These are phyloP conservation scores for Montipora foliosa DNA, from an alignment of 64 coral and sea anemone genomes.

Conservation along the genomic window DNA sequence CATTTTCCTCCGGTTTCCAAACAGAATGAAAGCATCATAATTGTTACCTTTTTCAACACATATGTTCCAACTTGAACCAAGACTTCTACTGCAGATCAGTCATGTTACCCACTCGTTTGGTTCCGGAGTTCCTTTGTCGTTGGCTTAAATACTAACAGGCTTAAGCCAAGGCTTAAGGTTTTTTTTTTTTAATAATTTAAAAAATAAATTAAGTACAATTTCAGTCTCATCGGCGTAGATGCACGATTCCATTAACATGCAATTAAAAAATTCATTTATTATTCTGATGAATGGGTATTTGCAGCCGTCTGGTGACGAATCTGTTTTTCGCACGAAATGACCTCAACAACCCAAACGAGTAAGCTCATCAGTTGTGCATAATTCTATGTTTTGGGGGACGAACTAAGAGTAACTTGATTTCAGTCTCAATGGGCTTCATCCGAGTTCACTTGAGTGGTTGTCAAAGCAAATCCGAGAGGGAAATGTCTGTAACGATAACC, in stretches of 20 bases:
- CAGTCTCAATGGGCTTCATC: too few relatives aligned
- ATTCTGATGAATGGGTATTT: background rate
- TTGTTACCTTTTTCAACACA: too few relatives aligned
- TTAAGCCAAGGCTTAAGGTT: background rate
- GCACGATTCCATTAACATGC: slow-evolving; percentile 16
- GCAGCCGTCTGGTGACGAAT: background rate
- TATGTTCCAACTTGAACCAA: background rate
- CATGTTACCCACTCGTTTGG: background rate
- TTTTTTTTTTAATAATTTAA: background rate
- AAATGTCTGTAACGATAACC: too few relatives aligned
- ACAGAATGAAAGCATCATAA: too few relatives aligned
- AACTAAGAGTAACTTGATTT: too few relatives aligned
- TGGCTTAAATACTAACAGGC: background rate
- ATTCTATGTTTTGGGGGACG: too few relatives aligned
- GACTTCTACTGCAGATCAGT: background rate
- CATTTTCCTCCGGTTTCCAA: too few relatives aligned
- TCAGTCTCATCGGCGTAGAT: background rate
- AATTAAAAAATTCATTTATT: slow-evolving; percentile 30
- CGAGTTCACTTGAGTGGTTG: too few relatives aligned
- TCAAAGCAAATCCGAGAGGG: too few relatives aligned
- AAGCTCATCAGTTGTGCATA: too few relatives aligned
- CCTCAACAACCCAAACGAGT: too few relatives aligned
- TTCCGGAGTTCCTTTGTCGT: too few relatives aligned
- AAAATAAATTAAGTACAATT: slow-evolving; percentile 5
- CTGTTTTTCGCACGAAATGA: background rate